Evolutionary conservation across 1,140 invertebrate genomes (phyloP).

Genomic region (Panonychus citri): DNA sequence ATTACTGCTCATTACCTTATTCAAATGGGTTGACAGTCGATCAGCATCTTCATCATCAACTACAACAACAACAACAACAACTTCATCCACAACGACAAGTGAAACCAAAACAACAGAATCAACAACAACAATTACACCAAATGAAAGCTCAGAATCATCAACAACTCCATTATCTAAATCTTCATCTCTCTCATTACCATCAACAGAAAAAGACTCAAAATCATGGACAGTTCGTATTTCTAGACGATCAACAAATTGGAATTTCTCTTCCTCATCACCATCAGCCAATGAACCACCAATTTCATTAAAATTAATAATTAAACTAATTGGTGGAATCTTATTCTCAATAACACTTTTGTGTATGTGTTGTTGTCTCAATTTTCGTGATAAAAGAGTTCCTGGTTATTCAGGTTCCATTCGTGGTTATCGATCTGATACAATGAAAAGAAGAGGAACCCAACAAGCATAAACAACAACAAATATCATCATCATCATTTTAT

Average conservation of each 20-base stretch:
- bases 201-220: background rate
- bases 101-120: too few species aligned
- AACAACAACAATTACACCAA: too few species aligned
- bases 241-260: background rate
- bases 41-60: too few species aligned
- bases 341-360: background rate
- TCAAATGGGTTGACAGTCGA: too few species aligned
- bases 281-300: background rate
- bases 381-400: background rate
- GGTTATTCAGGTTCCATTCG: background rate
- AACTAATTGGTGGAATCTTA: background rate
- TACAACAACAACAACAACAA: too few species aligned
- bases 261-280: background rate
- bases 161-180: background rate
- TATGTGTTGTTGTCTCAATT: background rate
- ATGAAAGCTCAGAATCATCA: background rate
- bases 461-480: too few species aligned
- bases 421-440: background rate
- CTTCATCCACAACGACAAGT: too few species aligned
- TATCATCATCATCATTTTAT: too few species aligned
- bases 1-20: too few species aligned
- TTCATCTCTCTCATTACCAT: background rate
- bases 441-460: too few species aligned
- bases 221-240: background rate
- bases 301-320: background rate